Evolutionary conservation across 2,797 vertebrate genomes (phyloP), one percentile per base, ranked within the genome.

Genomic region (Allobates femoralis): DNA sequence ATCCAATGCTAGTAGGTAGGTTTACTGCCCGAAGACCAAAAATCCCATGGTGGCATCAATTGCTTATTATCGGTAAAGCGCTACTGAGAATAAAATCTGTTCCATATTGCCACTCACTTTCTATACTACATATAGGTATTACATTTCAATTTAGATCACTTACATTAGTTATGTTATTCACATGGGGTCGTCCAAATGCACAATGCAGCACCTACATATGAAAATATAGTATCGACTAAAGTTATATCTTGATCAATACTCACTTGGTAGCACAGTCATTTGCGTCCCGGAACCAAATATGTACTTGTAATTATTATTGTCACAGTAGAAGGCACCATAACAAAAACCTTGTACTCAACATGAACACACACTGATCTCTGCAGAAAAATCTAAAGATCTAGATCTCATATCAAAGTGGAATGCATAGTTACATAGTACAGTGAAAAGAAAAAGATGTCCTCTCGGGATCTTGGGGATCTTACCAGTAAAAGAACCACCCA

Each of bases 271-370:
- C 28, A 51, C 73, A 53, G 75, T 34, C 30, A 60, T 18, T 12
- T 21, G 28, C 14, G 30, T 60, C 51, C 76, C 76, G 12, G 55
- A n/a, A 32, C 76, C 76, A 79, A 79, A 79, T 21, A 34, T 23
- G 21, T 56, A 16, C 56, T 56, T 79, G 30, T 58, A 60, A 8
- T 37, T 60, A 21, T 5, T 11, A 56, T 78, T 51, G 28, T 5
- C 75, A 78, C 75, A 30, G 50, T 78, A 56, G 30, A 10, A 56
- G 18, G 55, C 2, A 78, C 28, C 30, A 30, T 58, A 41, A 56
- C 76, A 76, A 79, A 60, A 79, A 37, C 55, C 21, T 32, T 60
- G 23, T 56, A 23, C 30, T n/a, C 26, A 11, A 26, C 8, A 3
- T 75, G 21, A 1, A 14, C 66, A 14, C 32, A 69, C 32, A 15